A percentile compares a stretch with the other conserved stretches of the same genome.
phyloP scores from a whole-genome alignment of 2,888 invertebrate species.

The Pterostichus niger region DNA sequence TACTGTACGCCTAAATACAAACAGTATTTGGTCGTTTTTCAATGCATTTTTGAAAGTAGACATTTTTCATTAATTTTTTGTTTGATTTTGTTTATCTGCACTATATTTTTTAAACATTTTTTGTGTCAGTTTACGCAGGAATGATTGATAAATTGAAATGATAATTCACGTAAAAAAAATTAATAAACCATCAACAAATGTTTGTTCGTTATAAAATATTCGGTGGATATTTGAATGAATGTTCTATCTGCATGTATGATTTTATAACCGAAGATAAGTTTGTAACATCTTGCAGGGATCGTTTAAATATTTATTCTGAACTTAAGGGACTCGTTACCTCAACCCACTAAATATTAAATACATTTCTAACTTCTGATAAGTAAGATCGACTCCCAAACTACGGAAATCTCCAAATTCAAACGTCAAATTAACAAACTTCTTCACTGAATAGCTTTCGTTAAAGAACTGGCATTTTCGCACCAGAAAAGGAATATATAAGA shows the following conservation, averaged over 20 bases:
- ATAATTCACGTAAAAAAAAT: neutral
- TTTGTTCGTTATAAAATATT: too few species aligned
- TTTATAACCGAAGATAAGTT: neutral
- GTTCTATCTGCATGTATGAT: neutral
- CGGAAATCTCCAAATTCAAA: too few species aligned
- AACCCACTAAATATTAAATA: too few species aligned
- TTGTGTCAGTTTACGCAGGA: neutral
- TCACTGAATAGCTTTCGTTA: too few species aligned
- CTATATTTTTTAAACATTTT: neutral
- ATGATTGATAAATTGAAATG: slow-evolving; percentile 6
- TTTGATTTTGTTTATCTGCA: neutral
- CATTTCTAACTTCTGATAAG: too few species aligned
- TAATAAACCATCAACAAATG: too few species aligned
- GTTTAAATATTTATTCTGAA: slow-evolving; percentile 18
- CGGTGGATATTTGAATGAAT: too few species aligned
- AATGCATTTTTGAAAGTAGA: neutral
- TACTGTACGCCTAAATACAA: neutral
- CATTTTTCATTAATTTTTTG: slow-evolving; percentile 7
- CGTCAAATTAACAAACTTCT: too few species aligned
- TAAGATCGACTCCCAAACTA: too few species aligned
- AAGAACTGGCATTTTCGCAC: too few species aligned
- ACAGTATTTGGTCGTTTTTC: neutral
- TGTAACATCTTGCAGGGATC: neutral
- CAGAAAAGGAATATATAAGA: too few species aligned
- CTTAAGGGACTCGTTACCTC: slow-evolving; percentile 12